Evolutionary conservation across 2,113 vertebrate genomes (phyloP).

Genomic region (Leucopternis melanops): DNA sequence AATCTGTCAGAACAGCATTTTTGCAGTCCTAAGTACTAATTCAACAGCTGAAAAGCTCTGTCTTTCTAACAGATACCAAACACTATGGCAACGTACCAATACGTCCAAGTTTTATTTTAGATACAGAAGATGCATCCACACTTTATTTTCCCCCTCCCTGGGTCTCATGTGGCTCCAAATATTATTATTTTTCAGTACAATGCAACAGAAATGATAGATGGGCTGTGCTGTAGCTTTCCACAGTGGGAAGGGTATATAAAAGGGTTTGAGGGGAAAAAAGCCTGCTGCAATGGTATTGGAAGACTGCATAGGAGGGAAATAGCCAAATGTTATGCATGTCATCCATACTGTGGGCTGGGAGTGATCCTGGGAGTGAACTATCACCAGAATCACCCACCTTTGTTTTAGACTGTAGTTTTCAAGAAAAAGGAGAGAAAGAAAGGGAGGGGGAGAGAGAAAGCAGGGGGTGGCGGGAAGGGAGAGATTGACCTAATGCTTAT

Average conservation of each 20-base stretch:
- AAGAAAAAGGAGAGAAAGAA: not conserved
- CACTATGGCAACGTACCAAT: not conserved
- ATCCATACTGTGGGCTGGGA: not conserved
- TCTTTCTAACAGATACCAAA: conserved; percentile 14
- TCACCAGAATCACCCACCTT: not conserved
- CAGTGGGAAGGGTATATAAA: not conserved
- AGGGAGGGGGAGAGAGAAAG: no score
- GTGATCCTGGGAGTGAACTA: not conserved
- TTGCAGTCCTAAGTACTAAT: not conserved
- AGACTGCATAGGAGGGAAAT: not conserved
- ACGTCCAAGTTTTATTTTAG: conserved; percentile 45
- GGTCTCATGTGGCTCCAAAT: not conserved
- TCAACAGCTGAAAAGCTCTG: conserved; percentile 24
- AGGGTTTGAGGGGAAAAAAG: not conserved
- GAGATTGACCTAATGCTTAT: not conserved
- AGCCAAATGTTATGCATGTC: not conserved
- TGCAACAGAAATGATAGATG: not conserved
- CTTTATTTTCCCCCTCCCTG: not conserved
- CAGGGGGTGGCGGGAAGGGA: not conserved
- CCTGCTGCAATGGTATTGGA: not conserved
- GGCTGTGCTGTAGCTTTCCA: not conserved
- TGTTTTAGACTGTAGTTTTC: not conserved
- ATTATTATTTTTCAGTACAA: not conserved
- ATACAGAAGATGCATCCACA: conserved; percentile 9
- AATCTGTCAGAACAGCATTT: conserved; percentile 21